Percentiles rank a stretch among this genome's conserved stretches.
Conservation (phyloP, 2,113 vertebrate genomes). For the Baryphthengus martii region DNA sequence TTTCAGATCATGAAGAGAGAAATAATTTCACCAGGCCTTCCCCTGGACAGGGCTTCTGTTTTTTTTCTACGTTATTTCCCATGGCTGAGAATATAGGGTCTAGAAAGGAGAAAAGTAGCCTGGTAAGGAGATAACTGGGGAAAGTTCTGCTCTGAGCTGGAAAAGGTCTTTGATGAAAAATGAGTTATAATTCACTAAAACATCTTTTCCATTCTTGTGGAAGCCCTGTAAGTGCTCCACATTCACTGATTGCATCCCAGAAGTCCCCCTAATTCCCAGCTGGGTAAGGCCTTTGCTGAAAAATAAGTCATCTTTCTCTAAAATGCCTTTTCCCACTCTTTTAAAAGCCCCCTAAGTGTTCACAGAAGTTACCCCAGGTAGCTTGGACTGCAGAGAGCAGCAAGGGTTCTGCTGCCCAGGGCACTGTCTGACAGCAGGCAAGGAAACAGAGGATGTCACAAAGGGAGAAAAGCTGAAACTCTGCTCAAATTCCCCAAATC, state of each 20-base stretch:
- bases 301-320: not conserved
- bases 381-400: not conserved
- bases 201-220: not conserved
- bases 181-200: not conserved
- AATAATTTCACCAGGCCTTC: not conserved
- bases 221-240: not conserved
- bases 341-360: not conserved
- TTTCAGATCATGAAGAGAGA: not conserved
- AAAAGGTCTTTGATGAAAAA: not conserved
- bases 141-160: not conserved
- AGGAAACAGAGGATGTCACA: not conserved
- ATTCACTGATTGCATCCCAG: not conserved
- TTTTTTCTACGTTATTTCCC: not conserved
- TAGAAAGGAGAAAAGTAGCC: not conserved
- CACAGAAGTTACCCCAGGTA: not conserved
- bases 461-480: not conserved
- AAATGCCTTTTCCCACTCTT: not conserved
- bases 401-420: not conserved
- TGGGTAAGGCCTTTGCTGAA: not conserved
- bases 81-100: not conserved
- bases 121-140: not conserved
- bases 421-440: not conserved
- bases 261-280: fast-evolving
- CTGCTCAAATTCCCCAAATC: not conserved
- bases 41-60: not conserved